Evolutionary conservation across 1,140 invertebrate genomes (phyloP).

Genomic region (Dufourea novaeangliae): DNA sequence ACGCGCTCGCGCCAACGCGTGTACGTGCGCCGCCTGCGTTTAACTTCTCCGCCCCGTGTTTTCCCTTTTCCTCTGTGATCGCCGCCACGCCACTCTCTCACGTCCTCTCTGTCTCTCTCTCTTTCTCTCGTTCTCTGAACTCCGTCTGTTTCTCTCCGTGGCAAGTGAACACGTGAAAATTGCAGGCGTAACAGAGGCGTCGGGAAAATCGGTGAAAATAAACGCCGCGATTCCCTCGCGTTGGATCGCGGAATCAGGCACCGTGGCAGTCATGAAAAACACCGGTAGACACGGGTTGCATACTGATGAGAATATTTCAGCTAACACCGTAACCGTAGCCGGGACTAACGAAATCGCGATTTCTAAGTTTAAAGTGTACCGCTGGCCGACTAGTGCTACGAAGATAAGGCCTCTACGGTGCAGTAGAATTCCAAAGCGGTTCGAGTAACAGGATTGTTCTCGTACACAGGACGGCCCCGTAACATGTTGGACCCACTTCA

Average conservation of each 20-base stretch:
- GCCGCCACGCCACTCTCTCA: neutral
- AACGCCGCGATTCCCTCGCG: neutral
- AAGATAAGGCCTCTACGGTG: no score
- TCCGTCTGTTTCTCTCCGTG: neutral
- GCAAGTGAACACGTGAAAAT: conserved; percentile 8
- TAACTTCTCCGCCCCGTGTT: neutral
- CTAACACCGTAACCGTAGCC: no score
- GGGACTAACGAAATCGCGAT: no score
- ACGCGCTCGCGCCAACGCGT: neutral
- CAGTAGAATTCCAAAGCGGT: no score
- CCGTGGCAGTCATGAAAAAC: neutral
- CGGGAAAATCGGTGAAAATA: neutral
- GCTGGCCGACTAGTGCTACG: no score
- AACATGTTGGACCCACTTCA: no score
- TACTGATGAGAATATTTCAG: neutral
- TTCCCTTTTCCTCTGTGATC: conserved; percentile 26
- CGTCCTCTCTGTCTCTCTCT: neutral
- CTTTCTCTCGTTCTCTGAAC: conserved; percentile 1
- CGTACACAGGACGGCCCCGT: no score
- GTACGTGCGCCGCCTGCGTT: conserved; percentile 13
- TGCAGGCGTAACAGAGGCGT: neutral
- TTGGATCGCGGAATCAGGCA: conserved; percentile 3
- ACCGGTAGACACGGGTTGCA: neutral
- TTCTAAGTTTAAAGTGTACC: no score
- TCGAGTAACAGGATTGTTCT: no score